Base-by-base conservation (phyloP, 2,797 vertebrate species). In the Xenopus petersii region DNA sequence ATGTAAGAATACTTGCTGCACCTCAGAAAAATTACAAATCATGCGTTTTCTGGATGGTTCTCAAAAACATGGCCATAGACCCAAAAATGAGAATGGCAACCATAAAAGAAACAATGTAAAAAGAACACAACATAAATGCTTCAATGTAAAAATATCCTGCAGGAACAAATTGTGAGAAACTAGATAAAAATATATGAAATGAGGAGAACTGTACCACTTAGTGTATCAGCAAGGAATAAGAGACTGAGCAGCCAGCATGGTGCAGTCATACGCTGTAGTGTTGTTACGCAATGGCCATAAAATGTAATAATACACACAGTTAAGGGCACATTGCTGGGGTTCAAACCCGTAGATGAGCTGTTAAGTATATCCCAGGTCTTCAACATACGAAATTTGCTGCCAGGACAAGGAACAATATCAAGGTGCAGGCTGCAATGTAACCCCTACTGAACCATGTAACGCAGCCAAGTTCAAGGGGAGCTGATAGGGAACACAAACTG, bases 181-280 rank as follows among this genome's bases (percentile, higher is more conserved):
- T 12, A 5, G 60, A 5, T 51, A 56, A 63, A 10, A 55, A 51
- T 60, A 36, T 26, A 12, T 5, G 9, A 56, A 30, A 36, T 47
- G 26, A 36, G 48, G 66, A 69, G 54, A 66, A n/a, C 17, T 56
- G 67, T 64, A 75, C 33, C 74, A 75, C 74, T 47, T 67, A 70
- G 58, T 72, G 56, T 65, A 63, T 71, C 62, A 73, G 61, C 70
- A 64, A 33, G 36, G 66, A 69, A 68, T 17, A 62, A 58, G 51
- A 42, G 60, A 60, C 64, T 67, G 64, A 48, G 21, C 48, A 61
- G 56, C 63, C 70, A 72, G 70, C 67, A 58, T n/a, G 59, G 65
- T 73, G 75, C 70, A 78, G 64, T 78, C 70, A 73, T 60, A 70
- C 66, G 76, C 66, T 78, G 71, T 78, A 78, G 76, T 78, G 71